Percentiles rank a stretch among this genome's conserved stretches.
These are phyloP conservation scores for Polydrusus cervinus DNA, from an alignment of 2,888 invertebrate genomes.

Conservation along the genomic window DNA sequence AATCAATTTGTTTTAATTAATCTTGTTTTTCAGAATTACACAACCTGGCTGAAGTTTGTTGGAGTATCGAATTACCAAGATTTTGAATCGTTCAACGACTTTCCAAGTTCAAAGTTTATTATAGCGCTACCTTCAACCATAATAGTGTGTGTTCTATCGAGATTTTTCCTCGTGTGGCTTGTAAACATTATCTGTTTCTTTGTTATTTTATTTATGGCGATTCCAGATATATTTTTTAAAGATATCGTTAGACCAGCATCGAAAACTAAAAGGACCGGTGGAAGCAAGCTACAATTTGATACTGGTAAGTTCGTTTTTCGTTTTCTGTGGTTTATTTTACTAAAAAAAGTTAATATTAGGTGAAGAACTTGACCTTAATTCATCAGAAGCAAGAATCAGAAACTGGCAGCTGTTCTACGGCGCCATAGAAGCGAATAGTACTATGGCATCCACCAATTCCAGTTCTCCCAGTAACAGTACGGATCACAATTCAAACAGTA, in stretches of 20 bases:
- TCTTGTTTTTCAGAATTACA: constrained; percentile 58
- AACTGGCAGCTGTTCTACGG: constrained; percentile 64
- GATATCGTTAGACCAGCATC: background rate
- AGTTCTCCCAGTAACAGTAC: constrained; percentile 10
- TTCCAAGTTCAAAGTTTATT: constrained; percentile 49
- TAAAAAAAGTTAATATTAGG: constrained; percentile 21
- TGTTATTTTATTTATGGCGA: constrained; percentile 53
- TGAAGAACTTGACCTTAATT: constrained; percentile 43
- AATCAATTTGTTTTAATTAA: background rate
- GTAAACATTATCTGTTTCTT: constrained; percentile 61
- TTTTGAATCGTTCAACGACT: constrained; percentile 56
- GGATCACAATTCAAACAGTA: constrained; percentile 51
- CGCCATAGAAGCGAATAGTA: constrained; percentile 51
- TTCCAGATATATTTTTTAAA: constrained; percentile 31
- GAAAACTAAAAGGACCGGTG: background rate
- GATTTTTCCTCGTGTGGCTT: constrained; percentile 62
- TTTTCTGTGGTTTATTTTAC: too few relatives aligned
- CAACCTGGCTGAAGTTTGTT: constrained; percentile 62
- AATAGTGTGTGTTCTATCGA: constrained; percentile 57
- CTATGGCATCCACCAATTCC: constrained; percentile 33
- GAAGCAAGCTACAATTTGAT: constrained; percentile 27
- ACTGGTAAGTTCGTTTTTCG: constrained; percentile 35
- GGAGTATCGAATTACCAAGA: constrained; percentile 59
- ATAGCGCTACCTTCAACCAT: constrained; percentile 58
- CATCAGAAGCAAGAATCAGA: constrained; percentile 60